Evolutionary conservation across 2,113 vertebrate species (phyloP).

Genomic region (Phylloscopus trochilus): DNA sequence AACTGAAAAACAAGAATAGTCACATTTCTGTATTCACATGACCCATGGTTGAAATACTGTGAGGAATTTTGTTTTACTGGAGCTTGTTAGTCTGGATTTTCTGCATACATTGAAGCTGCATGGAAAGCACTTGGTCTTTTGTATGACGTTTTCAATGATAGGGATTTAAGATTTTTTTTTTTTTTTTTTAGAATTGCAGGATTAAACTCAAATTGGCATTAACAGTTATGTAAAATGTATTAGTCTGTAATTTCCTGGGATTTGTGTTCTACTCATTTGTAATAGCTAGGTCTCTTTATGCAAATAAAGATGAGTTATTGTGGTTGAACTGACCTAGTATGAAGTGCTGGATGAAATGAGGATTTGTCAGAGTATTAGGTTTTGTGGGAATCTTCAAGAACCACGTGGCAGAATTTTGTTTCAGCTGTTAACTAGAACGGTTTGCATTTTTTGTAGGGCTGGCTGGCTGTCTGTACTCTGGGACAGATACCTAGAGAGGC

Average conservation of each 20-base stretch:
- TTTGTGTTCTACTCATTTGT: conserved; percentile 66
- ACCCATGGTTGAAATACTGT: not conserved
- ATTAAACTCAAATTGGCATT: conserved; percentile 79
- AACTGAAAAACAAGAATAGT: not conserved
- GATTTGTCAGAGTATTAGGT: conserved; percentile 45
- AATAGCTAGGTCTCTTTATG: conserved; percentile 20
- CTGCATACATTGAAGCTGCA: not conserved
- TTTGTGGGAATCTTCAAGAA: not conserved
- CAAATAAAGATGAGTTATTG: conserved; percentile 13
- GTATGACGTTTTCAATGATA: not conserved
- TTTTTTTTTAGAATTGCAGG: conserved; percentile 35
- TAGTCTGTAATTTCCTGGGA: conserved; percentile 75
- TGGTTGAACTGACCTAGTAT: conserved; percentile 8
- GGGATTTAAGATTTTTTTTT: not conserved
- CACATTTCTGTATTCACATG: not conserved
- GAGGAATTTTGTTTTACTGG: not conserved
- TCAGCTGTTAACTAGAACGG: not conserved
- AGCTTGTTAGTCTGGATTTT: conserved; percentile 4
- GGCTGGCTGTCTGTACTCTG: not conserved
- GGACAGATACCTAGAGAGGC: not conserved
- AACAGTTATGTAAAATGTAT: conserved; percentile 79
- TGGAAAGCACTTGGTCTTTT: not conserved
- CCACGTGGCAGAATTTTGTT: not conserved
- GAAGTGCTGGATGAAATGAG: conserved; percentile 14
- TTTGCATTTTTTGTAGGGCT: not conserved